Evolutionary conservation across 2,113 vertebrate species (phyloP).

Genomic region (Oreochromis aureus): DNA sequence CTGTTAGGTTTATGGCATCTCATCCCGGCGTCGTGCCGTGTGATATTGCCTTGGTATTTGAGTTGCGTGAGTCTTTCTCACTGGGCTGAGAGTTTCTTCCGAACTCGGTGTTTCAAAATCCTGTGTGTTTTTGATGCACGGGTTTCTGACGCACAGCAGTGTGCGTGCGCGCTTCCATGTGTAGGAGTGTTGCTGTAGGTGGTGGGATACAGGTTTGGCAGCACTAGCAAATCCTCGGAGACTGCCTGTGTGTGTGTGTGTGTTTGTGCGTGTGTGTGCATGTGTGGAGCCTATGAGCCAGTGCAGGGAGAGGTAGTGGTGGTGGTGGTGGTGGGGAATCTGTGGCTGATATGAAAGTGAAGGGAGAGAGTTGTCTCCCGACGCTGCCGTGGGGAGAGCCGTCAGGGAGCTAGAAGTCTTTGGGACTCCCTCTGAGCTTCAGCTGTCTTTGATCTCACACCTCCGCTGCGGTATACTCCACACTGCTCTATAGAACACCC

Average conservation of each 20-base stretch:
- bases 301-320: conserved; percentile 13
- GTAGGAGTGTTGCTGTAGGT: conserved; percentile 50
- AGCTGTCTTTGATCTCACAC: conserved; percentile 58
- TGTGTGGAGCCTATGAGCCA: conserved; percentile 16
- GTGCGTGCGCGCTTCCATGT: not conserved
- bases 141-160: conserved; percentile 37
- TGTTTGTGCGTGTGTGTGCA: not conserved
- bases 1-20: conserved; percentile 21
- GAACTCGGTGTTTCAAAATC: conserved; percentile 18
- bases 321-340: conserved; percentile 45
- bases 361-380: conserved; percentile 63
- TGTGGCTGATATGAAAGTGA: conserved; percentile 64
- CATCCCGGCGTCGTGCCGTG: not conserved
- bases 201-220: conserved; percentile 51
- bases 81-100: conserved; percentile 8
- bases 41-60: not conserved
- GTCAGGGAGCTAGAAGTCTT: conserved; percentile 59
- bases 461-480: conserved; percentile 24
- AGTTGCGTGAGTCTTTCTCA: not conserved
- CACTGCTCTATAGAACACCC: conserved; percentile 29
- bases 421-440: conserved; percentile 62
- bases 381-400: conserved; percentile 48
- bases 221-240: conserved; percentile 48
- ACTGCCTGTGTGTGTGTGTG: conserved; percentile 9
- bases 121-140: conserved; percentile 43